Conservation (phyloP, 2,888 invertebrate species). For the Lysandra bellargus region DNA sequence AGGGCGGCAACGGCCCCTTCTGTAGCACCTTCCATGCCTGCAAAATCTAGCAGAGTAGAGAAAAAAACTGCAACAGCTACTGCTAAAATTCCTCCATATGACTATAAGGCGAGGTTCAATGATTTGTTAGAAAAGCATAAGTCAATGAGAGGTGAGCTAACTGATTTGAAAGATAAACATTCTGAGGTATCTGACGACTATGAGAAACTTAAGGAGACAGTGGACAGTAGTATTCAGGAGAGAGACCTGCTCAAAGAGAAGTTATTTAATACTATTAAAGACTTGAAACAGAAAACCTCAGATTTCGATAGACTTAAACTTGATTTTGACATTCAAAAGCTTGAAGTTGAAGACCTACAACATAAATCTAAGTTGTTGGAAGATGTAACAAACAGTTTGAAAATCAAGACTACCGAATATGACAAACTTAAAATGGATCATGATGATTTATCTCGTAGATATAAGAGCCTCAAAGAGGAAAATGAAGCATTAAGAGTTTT, state of each 20-base stretch:
- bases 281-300: conserved; percentile 59
- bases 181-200: conserved; percentile 75
- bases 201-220: conserved; percentile 71
- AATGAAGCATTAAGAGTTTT: conserved; percentile 66
- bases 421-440: conserved; percentile 63
- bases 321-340: conserved; percentile 67
- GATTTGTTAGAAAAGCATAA: conserved; percentile 82
- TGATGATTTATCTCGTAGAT: conserved; percentile 60
- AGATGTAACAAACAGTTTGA: conserved; percentile 65
- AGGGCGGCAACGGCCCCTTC: conserved; percentile 64
- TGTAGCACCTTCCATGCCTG: conserved; percentile 48
- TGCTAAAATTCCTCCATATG: conserved; percentile 82
- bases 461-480: conserved; percentile 68
- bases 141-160: conserved; percentile 74
- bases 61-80: conserved; percentile 63
- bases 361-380: conserved; percentile 66
- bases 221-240: conserved; percentile 56
- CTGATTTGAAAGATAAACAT: conserved; percentile 73
- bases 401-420: conserved; percentile 63
- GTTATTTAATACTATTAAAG: conserved; percentile 58
- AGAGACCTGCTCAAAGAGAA: conserved; percentile 65
- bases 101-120: conserved; percentile 83
- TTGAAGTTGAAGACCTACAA: conserved; percentile 67
- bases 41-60: conserved; percentile 63
- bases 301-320: conserved; percentile 65